Evolutionary conservation across 2,113 vertebrate genomes (phyloP).

Genomic region (Porphyrio hochstetteri): DNA sequence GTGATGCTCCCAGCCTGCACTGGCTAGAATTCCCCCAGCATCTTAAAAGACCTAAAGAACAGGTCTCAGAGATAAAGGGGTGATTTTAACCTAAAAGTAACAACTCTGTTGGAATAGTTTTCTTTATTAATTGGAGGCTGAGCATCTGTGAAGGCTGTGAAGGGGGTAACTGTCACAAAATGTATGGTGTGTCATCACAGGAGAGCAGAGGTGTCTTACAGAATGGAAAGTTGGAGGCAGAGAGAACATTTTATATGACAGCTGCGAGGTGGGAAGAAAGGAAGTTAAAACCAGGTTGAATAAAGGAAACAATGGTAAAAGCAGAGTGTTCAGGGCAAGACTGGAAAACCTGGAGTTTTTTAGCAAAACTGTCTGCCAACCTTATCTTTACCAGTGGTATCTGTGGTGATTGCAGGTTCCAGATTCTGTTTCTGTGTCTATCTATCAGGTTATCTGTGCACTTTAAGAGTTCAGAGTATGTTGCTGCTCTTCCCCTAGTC

Average conservation of each 20-base stretch:
- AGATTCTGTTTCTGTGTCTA: not conserved
- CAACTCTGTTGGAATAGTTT: conserved; percentile 17
- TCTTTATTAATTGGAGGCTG: conserved; percentile 29
- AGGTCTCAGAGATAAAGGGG: not conserved
- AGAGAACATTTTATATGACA: conserved; percentile 59
- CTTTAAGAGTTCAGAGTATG: not conserved
- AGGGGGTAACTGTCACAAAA: conserved; percentile 29
- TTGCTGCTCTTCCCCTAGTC: not conserved
- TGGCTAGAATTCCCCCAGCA: not conserved
- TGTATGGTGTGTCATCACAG: conserved; percentile 7
- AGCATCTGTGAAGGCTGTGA: conserved; percentile 39
- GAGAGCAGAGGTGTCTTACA: conserved; percentile 53
- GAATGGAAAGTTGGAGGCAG: conserved; percentile 63
- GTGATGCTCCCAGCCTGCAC: not conserved
- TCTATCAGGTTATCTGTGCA: not conserved
- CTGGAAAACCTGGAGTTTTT: conserved; percentile 8
- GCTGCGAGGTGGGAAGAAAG: conserved; percentile 63
- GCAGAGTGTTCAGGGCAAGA: not conserved
- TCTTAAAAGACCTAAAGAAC: not conserved
- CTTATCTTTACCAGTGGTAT: conserved; percentile 25
- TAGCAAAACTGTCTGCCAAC: not conserved
- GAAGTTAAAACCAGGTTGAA: conserved; percentile 23
- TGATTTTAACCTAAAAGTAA: conserved; percentile 33
- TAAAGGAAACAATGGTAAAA: conserved; percentile 26
- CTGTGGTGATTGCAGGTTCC: not conserved